Conservation (phyloP, 1,140 invertebrate genomes). For the Hycleus cichorii region DNA sequence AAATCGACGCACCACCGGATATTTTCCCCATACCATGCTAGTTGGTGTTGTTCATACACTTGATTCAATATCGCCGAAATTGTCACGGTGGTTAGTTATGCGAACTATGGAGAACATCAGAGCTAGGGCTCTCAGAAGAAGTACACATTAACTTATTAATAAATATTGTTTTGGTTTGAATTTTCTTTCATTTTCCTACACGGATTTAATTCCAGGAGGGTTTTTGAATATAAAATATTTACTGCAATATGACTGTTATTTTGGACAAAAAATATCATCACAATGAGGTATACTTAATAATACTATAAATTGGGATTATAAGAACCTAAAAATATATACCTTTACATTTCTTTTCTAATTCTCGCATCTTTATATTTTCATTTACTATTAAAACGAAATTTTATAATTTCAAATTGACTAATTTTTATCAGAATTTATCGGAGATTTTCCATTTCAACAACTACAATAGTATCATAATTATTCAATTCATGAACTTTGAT, state of each 20-base stretch:
- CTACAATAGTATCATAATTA: no score
- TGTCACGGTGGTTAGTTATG: slow-evolving; percentile 50
- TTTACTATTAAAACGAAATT: no score
- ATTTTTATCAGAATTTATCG: no score
- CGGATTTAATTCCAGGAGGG: not conserved
- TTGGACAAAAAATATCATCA: slow-evolving; percentile 29
- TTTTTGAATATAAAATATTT: not conserved
- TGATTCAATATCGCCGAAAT: slow-evolving; percentile 44
- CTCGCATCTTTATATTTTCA: no score
- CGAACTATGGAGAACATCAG: slow-evolving; percentile 56
- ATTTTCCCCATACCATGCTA: slow-evolving; percentile 65
- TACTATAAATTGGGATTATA: slow-evolving; percentile 25
- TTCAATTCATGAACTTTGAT: no score
- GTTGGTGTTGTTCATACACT: slow-evolving; percentile 48
- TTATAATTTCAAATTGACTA: no score
- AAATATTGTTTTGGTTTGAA: no score
- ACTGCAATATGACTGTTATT: slow-evolving; percentile 11
- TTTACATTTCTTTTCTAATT: not conserved
- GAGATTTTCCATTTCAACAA: no score
- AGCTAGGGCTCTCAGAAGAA: slow-evolving; percentile 42
- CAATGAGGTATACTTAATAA: slow-evolving; percentile 33
- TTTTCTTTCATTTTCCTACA: no score
- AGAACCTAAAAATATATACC: slow-evolving; percentile 4
- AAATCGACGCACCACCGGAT: slow-evolving; percentile 66
- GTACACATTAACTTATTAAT: not conserved